Evolutionary conservation across 2,113 vertebrate species (phyloP), one percentile per base, ranked within the genome.

Genomic region (Dromaius novaehollandiae): DNA sequence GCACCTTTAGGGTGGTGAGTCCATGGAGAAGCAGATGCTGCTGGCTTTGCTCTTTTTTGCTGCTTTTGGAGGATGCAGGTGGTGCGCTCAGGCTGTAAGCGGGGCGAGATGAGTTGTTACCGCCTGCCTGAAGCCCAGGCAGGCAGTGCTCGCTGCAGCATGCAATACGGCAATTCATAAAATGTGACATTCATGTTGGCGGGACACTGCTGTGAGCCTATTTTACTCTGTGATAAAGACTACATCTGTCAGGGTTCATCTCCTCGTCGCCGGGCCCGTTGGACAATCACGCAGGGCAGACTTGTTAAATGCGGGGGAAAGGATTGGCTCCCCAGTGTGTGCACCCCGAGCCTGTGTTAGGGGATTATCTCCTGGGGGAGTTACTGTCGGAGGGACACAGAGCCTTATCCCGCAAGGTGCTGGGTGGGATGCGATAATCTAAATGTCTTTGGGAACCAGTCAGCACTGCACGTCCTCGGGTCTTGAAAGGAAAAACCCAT

Each of bases 191-290:
- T 96, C 76, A 3, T 40, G 82, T 93, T 90, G 91, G 87, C 6
- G 20, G 82, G 89, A 88, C 73, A 19, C 88, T 82, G 80, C 94
- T 94, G 87, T 15, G 95, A 96, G 75, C 69, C 95, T 88, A 1
- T 96, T 97, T 94, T 87, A 73, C 80, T 93, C 93, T 1, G 2
- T 91, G 89, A 90, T 97, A 90, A 97, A 97, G 92, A 87, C 65
- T 92, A 66, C 90, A 82, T 85, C 88, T 96, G 94, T 84, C 93
- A 93, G 95, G 83, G 89, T 70, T 76, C 88, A 64, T 61, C 71
- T 91, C 78, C 83, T 93, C 11, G 0, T 81, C 14, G 34, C 80
- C 6, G 1, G 74, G 69, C 69, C 77, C 38, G 7, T 75, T 5
- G 66, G 90, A 93, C 79, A 90, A 68, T 89, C 75, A 28, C 1